These are phyloP conservation scores for Myotis yumanensis DNA, from an alignment of 2,113 vertebrate species.

Conservation along the genomic window DNA sequence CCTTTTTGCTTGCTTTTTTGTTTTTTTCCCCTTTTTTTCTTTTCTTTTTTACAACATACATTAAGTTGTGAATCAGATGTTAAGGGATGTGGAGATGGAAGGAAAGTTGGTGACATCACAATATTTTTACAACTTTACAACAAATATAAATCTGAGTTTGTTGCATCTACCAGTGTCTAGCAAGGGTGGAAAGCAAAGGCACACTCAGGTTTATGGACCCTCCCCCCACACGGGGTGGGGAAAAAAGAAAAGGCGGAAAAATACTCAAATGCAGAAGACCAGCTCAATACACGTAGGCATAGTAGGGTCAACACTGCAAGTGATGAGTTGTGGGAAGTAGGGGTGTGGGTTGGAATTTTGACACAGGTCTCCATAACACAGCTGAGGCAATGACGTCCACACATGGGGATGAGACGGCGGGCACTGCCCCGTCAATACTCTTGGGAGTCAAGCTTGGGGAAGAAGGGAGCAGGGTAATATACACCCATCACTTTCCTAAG, in stretches of 20 bases:
- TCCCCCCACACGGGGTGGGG: constrained; percentile 72
- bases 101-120: constrained; percentile 94
- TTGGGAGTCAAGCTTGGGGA: constrained; percentile 33
- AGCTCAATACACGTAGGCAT: constrained; percentile 53
- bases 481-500: constrained; percentile 48
- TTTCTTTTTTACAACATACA: constrained; percentile 91
- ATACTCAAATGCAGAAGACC: constrained; percentile 67
- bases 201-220: constrained; percentile 87
- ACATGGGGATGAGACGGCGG: not conserved
- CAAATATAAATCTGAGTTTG: constrained; percentile 88
- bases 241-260: constrained; percentile 29
- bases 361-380: constrained; percentile 21
- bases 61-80: constrained; percentile 96
- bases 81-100: constrained; percentile 92
- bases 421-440: not conserved
- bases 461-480: constrained; percentile 21
- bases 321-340: not conserved
- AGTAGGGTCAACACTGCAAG: constrained; percentile 60
- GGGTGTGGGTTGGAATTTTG: not conserved
- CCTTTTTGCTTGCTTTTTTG: constrained; percentile 77
- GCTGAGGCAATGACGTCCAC: constrained; percentile 47
- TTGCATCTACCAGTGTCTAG: constrained; percentile 91
- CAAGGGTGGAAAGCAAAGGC: constrained; percentile 96
- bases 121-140: constrained; percentile 96
- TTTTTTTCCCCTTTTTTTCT: constrained; percentile 31